Percentiles rank a stretch among this genome's conserved stretches.
phyloP scores from a whole-genome alignment of 1,140 invertebrate genomes.

The Temnothorax curvispinosus region DNA sequence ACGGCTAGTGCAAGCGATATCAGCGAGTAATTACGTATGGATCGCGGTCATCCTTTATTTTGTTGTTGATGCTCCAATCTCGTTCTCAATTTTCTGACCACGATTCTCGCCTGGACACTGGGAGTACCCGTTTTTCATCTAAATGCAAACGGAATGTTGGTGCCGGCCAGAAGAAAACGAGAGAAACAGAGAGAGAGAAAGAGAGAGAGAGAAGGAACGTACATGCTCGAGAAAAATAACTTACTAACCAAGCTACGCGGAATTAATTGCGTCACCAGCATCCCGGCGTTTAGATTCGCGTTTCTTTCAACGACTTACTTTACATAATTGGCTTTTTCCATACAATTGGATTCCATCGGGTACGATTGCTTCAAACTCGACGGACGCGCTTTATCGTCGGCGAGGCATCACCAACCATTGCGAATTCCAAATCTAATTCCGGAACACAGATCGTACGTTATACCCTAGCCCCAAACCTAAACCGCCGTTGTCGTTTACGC shows the following conservation, averaged over 20 bases:
- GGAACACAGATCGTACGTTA: slow-evolving; percentile 53
- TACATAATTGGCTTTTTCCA: slow-evolving; percentile 58
- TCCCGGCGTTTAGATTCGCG: slow-evolving; percentile 31
- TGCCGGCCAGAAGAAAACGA: not conserved
- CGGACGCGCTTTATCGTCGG: slow-evolving; percentile 21
- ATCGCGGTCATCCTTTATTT: slow-evolving; percentile 43
- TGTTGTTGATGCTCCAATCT: slow-evolving; percentile 29
- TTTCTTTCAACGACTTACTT: slow-evolving; percentile 60
- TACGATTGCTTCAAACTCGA: slow-evolving; percentile 35
- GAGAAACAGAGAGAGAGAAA: not conserved
- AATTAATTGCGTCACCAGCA: slow-evolving; percentile 49
- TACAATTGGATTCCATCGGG: slow-evolving; percentile 57
- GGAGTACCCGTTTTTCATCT: slow-evolving; percentile 43
- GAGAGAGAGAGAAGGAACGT: too few species aligned
- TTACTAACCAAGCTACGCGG: slow-evolving; percentile 57
- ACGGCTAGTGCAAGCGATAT: not conserved
- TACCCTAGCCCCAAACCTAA: slow-evolving; percentile 21
- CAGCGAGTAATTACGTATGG: slow-evolving; percentile 8
- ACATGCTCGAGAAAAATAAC: slow-evolving; percentile 44
- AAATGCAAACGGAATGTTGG: slow-evolving; percentile 52
- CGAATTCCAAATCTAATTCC: slow-evolving; percentile 63
- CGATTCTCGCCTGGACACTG: slow-evolving; percentile 48
- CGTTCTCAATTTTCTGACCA: slow-evolving; percentile 50
- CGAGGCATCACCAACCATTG: slow-evolving; percentile 36
- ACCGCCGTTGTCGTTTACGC: slow-evolving; percentile 31